Conservation (phyloP, 1,140 invertebrate genomes). For the Pemphigus obesinymphae region DNA sequence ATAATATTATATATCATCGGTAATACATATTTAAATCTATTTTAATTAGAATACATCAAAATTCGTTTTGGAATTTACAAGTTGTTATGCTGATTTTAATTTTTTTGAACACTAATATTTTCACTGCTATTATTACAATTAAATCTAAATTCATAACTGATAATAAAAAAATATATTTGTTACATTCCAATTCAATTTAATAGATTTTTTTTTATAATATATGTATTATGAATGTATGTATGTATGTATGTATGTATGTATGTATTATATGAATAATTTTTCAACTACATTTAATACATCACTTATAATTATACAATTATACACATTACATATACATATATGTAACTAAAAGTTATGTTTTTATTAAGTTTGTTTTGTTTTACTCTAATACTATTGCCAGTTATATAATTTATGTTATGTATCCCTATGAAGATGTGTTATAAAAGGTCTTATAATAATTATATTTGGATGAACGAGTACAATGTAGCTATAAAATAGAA, state of each 20-base stretch:
- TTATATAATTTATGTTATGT: not conserved
- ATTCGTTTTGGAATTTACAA: slow-evolving; percentile 14
- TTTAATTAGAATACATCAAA: too few relatives aligned
- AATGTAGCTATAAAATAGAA: not conserved
- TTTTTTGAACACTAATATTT: too few relatives aligned
- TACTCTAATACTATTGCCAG: not conserved
- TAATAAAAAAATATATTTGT: not conserved
- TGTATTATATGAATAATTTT: not conserved
- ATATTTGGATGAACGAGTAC: not conserved
- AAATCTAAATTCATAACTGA: not conserved
- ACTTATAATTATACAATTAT: not conserved
- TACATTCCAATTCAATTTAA: not conserved
- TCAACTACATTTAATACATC: not conserved
- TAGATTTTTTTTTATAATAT: not conserved
- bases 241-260: not conserved
- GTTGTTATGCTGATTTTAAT: not conserved
- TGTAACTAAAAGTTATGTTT: not conserved
- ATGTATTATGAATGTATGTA: too few relatives aligned
- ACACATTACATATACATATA: not conserved
- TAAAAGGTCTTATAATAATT: not conserved
- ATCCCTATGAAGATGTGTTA: not conserved
- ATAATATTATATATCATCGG: too few relatives aligned
- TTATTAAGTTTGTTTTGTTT: slow-evolving; percentile 2
- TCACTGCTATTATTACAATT: not conserved
- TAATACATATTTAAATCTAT: too few relatives aligned